Evolutionary conservation across 2,113 vertebrate genomes (phyloP), one percentile per base, ranked within the genome.

Genomic region (Monarcha castaneiventris): DNA sequence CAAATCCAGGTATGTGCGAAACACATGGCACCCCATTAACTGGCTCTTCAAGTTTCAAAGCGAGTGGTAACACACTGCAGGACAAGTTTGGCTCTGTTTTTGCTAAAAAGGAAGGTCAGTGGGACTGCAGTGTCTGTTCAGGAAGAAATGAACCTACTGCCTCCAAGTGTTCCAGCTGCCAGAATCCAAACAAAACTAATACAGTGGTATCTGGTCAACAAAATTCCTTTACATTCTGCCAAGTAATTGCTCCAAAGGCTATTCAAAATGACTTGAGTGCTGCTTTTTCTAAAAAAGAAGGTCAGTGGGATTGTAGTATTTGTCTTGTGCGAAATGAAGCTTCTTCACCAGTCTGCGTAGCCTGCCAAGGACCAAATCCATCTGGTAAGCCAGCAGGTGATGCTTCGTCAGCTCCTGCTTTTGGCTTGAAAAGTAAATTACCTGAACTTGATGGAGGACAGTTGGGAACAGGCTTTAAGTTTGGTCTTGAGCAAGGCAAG

Each of bases 251-350:
- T 93, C 66, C 96, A 79, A 97, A 97, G 75, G 23, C 83, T 83
- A 26, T 68, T 71, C 97, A 85, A 71, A 96, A 84, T 88, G 97
- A 97, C 39, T 92, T 97, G 67, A 97, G 87, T 32, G 59, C 96
- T 68, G 79, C 80, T 6, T 97, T 97, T 96, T 46, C 94, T 86
- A 92, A 95, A 86, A 98, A 98, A 55, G 97, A 97, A 58, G 98
- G 96, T 25, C 98, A 98, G 44, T 99, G 99, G 99, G 98, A 99
- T 55, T 99, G 98, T 94, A 95, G 69, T 68, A 69, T 33, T 56
- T 99, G 98, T 84, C 27, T 98, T 15, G 95, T 98, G 76, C 98
- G 97, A 93, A 99, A 99, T 77, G 91, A 98, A 41, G 87, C 64
- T 26, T 97, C 97, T 84, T 97, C 97, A 32, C 89, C 27, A 90